A percentile compares a stretch with the other conserved stretches of the same genome.
These are phyloP conservation scores for Brachionus angularis DNA, from an alignment of 1,140 invertebrate species.

Conservation along the genomic window DNA sequence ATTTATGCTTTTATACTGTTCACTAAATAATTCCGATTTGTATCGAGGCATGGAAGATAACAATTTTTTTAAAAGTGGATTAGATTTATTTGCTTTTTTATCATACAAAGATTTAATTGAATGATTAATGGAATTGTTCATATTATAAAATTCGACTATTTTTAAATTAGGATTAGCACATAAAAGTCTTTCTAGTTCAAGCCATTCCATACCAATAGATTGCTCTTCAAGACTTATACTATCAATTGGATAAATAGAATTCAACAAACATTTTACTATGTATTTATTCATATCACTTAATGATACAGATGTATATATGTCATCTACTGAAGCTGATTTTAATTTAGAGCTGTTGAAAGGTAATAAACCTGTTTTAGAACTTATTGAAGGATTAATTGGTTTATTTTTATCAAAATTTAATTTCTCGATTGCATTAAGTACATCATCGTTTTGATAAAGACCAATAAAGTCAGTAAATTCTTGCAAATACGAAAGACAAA, in stretches of 20 bases:
- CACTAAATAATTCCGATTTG: background rate
- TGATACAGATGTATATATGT: background rate
- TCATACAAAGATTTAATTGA: background rate
- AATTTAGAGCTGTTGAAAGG: conserved; percentile 5
- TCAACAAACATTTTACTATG: background rate
- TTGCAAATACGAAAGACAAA: conserved; percentile 23
- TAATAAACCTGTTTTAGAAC: conserved; percentile 15
- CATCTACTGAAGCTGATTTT: background rate
- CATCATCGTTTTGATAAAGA: conserved; percentile 38
- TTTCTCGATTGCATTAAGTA: background rate
- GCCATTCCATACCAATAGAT: conserved; percentile 1
- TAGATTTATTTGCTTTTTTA: background rate
- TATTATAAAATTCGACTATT: conserved; percentile 21
- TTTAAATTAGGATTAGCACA: conserved; percentile 31
- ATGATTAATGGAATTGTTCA: background rate
- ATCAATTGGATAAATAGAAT: conserved; percentile 9
- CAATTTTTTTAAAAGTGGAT: conserved; percentile 4
- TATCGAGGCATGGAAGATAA: background rate
- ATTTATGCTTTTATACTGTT: conserved; percentile 11
- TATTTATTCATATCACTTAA: conserved; percentile 15
- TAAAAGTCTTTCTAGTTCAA: conserved; percentile 23
- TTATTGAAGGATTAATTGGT: background rate
- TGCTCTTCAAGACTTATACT: conserved; percentile 11
- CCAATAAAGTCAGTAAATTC: conserved; percentile 17
- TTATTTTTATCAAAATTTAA: background rate